These are phyloP conservation scores for Pantelozetes paolii DNA, from an alignment of 2,888 invertebrate species.

Conservation along the genomic window DNA sequence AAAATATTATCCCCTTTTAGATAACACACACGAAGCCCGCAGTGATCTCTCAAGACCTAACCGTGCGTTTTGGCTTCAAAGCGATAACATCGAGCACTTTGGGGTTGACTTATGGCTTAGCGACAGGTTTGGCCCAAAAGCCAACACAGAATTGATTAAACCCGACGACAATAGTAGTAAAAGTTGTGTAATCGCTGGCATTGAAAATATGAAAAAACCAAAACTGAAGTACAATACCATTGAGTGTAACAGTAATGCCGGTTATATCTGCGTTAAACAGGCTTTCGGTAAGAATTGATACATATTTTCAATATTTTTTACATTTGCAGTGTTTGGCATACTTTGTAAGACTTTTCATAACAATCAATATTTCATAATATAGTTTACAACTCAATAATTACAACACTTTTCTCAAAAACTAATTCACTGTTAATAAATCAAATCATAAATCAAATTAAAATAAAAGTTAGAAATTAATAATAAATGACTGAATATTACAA, in stretches of 20 bases:
- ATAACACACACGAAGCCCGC: not conserved
- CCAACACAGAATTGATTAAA: constrained; percentile 6
- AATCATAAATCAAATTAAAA: too few relatives aligned
- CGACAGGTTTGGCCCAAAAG: not conserved
- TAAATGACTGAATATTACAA: too few relatives aligned
- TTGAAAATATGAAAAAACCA: constrained; percentile 41
- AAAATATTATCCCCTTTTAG: too few relatives aligned
- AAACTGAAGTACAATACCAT: constrained; percentile 45
- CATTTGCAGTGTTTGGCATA: too few relatives aligned
- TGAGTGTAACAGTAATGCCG: constrained; percentile 47
- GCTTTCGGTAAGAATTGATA: constrained; percentile 46
- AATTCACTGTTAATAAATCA: too few relatives aligned
- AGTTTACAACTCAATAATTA: too few relatives aligned
- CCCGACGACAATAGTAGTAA: not conserved
- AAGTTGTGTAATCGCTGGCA: constrained; percentile 1
- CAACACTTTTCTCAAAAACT: too few relatives aligned
- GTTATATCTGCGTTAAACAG: constrained; percentile 49
- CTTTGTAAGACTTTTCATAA: too few relatives aligned
- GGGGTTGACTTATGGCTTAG: not conserved
- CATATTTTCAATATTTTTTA: not conserved
- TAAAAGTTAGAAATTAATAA: too few relatives aligned
- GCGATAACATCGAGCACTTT: not conserved
- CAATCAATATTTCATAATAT: too few relatives aligned
- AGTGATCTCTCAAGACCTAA: not conserved
- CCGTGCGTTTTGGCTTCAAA: constrained; percentile 12